A percentile compares a stretch with the other conserved stretches of the same genome.
phyloP scores from a whole-genome alignment of 1,140 invertebrate genomes.

The Maconellicoccus hirsutus region DNA sequence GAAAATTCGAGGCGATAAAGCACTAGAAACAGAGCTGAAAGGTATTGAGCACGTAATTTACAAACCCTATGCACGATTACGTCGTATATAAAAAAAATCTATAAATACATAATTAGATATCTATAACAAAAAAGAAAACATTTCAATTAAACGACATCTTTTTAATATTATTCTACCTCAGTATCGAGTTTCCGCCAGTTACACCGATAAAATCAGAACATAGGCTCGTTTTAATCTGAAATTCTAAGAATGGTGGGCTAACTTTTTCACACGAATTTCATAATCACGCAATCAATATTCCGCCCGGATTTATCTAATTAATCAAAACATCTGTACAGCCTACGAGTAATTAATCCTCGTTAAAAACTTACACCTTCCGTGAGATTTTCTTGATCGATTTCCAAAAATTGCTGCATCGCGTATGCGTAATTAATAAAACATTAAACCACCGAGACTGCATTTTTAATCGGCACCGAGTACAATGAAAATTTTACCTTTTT shows the following conservation, averaged over 20 bases:
- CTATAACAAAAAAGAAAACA: too few relatives aligned
- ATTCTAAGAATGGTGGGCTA: not conserved
- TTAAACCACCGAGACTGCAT: not conserved
- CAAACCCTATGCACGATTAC: too few relatives aligned
- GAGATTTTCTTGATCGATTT: not conserved
- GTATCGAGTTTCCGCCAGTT: not conserved
- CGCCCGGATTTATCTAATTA: not conserved
- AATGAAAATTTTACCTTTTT: not conserved
- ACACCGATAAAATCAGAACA: not conserved
- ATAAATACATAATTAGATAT: too few relatives aligned
- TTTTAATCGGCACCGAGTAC: not conserved
- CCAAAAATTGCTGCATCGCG: not conserved
- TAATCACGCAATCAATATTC: conserved; percentile 1
- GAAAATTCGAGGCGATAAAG: too few relatives aligned
- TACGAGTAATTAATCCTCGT: not conserved
- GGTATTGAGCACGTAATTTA: too few relatives aligned
- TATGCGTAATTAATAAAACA: not conserved
- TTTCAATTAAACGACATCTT: not conserved
- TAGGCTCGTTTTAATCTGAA: not conserved
- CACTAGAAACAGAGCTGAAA: too few relatives aligned
- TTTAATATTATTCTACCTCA: not conserved
- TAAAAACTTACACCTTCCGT: not conserved
- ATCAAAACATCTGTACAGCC: not conserved
- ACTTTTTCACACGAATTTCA: not conserved
- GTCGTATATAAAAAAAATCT: too few relatives aligned